Evolutionary conservation across 1,140 invertebrate species (phyloP), one percentile per base, ranked within the genome.

Genomic region (Limonius californicus): DNA sequence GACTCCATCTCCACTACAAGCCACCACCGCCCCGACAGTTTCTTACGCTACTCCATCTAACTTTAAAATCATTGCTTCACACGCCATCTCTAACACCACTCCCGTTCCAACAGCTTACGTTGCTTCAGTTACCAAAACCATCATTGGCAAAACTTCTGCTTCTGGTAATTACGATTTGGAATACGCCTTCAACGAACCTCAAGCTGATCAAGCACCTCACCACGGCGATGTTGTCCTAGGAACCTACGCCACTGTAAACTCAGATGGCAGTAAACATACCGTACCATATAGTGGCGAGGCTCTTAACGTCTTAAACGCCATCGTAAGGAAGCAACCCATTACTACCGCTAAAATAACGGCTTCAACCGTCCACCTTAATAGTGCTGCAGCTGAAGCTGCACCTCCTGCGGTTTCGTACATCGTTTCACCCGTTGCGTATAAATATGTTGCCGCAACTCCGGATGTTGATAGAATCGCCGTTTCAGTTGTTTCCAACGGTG

Each of bases 201-300:
- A 83, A 66, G 84, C 70, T 66, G 82, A 71, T 56, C 59, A 66
- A 43, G 70, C 70, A 66, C 47, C 56, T 6, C 65, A 68, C n/a
- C 61, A 63, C 27, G 69, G 69, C n/a, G 70, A 72, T 35, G 55
- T 60, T 50, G 70, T 72, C 35, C 68, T 69, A 54, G 69, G 69
- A 14, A 56, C 30, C 23, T 70, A 70, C 59, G 66, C 66, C 12
- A 73, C 81, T 6, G 79, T 85, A 62, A 80, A 82, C 27, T 74
- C 81, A 4, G 80, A 82, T 63, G 80, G 80, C 64, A 77, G 76
- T 61, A 74, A 80, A 47, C 77, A 80, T 65, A 81, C 78, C 32
- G 80, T 82, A 30, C 72, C 78, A 67, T 82, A 82, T 68, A 77
- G 79, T 20, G 79, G 79, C 65, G 79, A 82, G 67, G 76, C 77